Percentiles rank a stretch among this genome's conserved stretches.
Conservation (phyloP, 2,113 vertebrate genomes). For the Nematolebias whitei region DNA sequence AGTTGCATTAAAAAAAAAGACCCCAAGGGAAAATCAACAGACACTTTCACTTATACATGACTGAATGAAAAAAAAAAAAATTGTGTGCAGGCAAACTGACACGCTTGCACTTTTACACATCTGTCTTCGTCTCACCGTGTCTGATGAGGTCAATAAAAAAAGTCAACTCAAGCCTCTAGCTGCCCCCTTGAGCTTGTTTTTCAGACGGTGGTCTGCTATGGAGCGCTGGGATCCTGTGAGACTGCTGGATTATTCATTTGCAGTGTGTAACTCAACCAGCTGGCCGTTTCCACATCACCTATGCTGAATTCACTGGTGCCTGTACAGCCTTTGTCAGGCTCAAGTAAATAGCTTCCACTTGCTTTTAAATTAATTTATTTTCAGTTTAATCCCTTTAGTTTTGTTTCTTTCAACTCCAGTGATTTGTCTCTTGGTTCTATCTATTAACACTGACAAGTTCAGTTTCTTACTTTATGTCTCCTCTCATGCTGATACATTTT, state of each 20-base stretch:
- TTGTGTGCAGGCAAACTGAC: not conserved
- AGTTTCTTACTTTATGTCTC: slow-evolving; percentile 21
- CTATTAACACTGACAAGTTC: slow-evolving; percentile 45
- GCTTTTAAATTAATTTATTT: slow-evolving; percentile 49
- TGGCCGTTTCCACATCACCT: slow-evolving; percentile 56
- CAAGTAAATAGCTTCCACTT: slow-evolving; percentile 54
- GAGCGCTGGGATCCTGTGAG: slow-evolving; percentile 25
- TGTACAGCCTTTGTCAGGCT: slow-evolving; percentile 40
- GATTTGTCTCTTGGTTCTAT: slow-evolving; percentile 31
- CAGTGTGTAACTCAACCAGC: slow-evolving; percentile 42
- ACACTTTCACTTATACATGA: slow-evolving; percentile 39
- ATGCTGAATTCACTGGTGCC: slow-evolving; percentile 35
- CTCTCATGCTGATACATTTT: slow-evolving; percentile 25
- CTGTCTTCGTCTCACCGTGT: slow-evolving; percentile 14
- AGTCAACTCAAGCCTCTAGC: slow-evolving; percentile 40
- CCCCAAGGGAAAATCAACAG: slow-evolving; percentile 10
- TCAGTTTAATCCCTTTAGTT: slow-evolving; percentile 50
- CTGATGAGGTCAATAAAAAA: slow-evolving; percentile 52
- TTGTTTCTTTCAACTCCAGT: slow-evolving; percentile 19
- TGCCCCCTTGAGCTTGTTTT: slow-evolving; percentile 33
- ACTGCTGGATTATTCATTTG: slow-evolving; percentile 65
- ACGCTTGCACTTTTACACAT: slow-evolving; percentile 21
- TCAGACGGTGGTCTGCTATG: slow-evolving; percentile 35
- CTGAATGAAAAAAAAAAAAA: slow-evolving; percentile 14
- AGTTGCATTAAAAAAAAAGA: slow-evolving; percentile 24